A percentile compares a stretch with the other conserved stretches of the same genome.
Evolutionary conservation across 2,888 invertebrate genomes (phyloP).

Genomic region (Rhingia rostrata): DNA sequence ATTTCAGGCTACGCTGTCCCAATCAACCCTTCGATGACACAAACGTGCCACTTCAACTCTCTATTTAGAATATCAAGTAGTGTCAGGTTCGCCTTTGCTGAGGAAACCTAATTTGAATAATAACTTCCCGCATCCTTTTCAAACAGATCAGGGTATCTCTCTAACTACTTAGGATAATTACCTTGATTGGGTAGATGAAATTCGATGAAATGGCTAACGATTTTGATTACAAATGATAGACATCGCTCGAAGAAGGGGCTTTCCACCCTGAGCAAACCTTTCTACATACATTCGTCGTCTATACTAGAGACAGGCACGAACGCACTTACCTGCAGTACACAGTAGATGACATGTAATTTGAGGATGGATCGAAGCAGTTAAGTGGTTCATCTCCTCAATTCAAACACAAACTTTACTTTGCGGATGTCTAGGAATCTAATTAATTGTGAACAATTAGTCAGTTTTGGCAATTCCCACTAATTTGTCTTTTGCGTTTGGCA

Average conservation of each 20-base stretch:
- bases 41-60: neutral
- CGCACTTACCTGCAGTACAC: conserved; percentile 64
- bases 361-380: conserved; percentile 72
- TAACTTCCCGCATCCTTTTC: conserved; percentile 35
- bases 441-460: conserved; percentile 72
- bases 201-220: conserved; percentile 67
- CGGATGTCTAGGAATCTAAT: conserved; percentile 67
- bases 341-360: conserved; percentile 73
- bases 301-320: conserved; percentile 34
- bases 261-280: conserved; percentile 29
- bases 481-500: conserved; percentile 56
- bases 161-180: conserved; percentile 52
- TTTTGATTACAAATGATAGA: conserved; percentile 70
- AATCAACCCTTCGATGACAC: no score
- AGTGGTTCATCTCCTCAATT: conserved; percentile 70
- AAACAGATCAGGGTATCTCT: neutral
- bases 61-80: neutral
- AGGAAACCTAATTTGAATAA: conserved; percentile 47
- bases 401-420: conserved; percentile 68
- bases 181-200: conserved; percentile 63
- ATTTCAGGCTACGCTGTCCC: no score
- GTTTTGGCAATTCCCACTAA: conserved; percentile 68
- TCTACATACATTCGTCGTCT: conserved; percentile 14
- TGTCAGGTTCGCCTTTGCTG: neutral
- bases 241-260: conserved; percentile 33